These are phyloP conservation scores for Drosophila teissieri DNA, from an alignment of 1,140 invertebrate species.

Conservation along the genomic window DNA sequence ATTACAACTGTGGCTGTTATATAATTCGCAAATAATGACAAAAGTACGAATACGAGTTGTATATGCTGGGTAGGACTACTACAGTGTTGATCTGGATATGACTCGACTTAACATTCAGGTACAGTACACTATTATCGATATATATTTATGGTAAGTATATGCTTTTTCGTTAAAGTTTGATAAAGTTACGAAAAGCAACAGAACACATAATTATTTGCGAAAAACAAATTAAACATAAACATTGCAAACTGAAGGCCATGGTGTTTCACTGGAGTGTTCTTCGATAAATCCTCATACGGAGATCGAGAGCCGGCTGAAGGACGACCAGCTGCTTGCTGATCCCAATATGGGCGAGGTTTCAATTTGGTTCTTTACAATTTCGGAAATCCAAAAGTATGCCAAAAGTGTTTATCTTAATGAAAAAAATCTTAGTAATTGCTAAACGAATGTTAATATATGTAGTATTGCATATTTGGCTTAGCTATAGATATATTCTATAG, in stretches of 20 bases:
- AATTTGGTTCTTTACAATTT: constrained; percentile 49
- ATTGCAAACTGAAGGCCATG: constrained; percentile 75
- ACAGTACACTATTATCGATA: constrained; percentile 42
- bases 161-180: constrained; percentile 68
- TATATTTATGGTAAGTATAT: constrained; percentile 38
- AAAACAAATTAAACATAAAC: constrained; percentile 74
- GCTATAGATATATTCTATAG: constrained; percentile 25
- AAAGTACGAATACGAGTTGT: constrained; percentile 58
- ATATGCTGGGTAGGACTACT: constrained; percentile 46
- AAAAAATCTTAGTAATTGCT: constrained; percentile 72
- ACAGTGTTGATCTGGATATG: constrained; percentile 49
- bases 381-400: constrained; percentile 69
- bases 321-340: constrained; percentile 42
- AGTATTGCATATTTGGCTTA: constrained; percentile 39
- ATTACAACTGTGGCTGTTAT: constrained; percentile 38
- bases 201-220: constrained; percentile 70
- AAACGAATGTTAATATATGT: constrained; percentile 47
- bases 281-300: constrained; percentile 53
- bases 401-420: constrained; percentile 84
- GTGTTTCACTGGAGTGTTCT: constrained; percentile 58
- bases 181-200: constrained; percentile 77
- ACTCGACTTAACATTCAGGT: constrained; percentile 67
- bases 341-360: constrained; percentile 53
- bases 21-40: constrained; percentile 71
- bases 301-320: constrained; percentile 26